Base-by-base conservation (phyloP, 2,113 vertebrate genomes). In the Spermophilus dauricus region DNA sequence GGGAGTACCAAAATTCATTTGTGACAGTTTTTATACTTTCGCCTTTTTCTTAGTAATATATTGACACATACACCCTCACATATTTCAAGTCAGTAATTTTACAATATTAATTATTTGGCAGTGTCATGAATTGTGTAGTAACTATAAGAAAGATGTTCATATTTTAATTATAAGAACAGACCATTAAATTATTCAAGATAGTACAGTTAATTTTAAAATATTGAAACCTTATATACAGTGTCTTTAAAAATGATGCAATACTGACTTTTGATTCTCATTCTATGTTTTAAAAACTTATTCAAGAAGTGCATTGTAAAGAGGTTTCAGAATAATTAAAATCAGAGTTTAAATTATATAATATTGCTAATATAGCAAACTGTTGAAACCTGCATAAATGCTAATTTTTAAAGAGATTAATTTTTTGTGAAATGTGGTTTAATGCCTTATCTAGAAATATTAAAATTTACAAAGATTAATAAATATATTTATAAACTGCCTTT, bases 101-200 rank as follows among this genome's bases (percentile, higher is more conserved):
- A 56, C 6, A 85, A 1, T 93, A 75, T 87, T 96, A 96, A 89
- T 96, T 95, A 93, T 65, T 96, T 97, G 48, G 26, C 37, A 97
- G 7, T 90, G 18, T 95, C 48, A 96, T 87, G 63, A 89, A 4
- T 65, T 94, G 13, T 6, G 2, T 75, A 91, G 22, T 92, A 94
- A 80, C 51, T 91, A 86, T 30, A 94, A 37, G 34, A 86, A 69
- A 4, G 18, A 39, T 77, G 86, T 39, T 93, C 30, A 85, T 96
- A 88, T 88, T 94, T 97, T 97, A 97, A 73, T 90, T 90, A 88
- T 93, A 93, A 92, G 10, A 14, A 93, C 12, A 91, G 34, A 80
- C 53, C 0, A 81, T 37, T 88, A 95, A 93, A 97, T 94, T 94
- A 95, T 78, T 51, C 9, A 80, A 94, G 45, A 69, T 58, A 75